phyloP scores from a whole-genome alignment of 2,113 vertebrate genomes.

The Osmerus eperlanus region DNA sequence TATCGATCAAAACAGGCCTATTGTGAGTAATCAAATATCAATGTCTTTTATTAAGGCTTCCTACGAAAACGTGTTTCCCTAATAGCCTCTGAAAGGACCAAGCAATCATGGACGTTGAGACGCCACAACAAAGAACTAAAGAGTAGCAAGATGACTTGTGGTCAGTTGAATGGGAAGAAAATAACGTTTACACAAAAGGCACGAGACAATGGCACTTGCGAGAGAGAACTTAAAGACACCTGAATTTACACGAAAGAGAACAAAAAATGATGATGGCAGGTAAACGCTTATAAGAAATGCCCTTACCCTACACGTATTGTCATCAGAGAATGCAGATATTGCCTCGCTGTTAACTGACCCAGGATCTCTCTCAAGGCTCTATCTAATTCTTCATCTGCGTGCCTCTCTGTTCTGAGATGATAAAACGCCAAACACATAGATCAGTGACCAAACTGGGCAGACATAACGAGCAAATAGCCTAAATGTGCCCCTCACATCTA shows the following conservation, averaged over 20 bases:
- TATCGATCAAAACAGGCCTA: slow-evolving; percentile 2
- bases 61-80: no score
- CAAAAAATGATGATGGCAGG: slow-evolving; percentile 56
- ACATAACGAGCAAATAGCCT: slow-evolving; percentile 59
- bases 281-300: slow-evolving; percentile 69
- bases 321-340: slow-evolving; percentile 91
- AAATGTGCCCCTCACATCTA: slow-evolving; percentile 40
- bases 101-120: slow-evolving; percentile 24
- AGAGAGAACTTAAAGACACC: slow-evolving; percentile 38
- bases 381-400: slow-evolving; percentile 90
- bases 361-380: slow-evolving; percentile 93
- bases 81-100: neutral
- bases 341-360: slow-evolving; percentile 90
- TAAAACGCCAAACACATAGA: slow-evolving; percentile 76
- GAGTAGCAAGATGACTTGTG: neutral
- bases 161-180: neutral
- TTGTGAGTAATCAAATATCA: no score
- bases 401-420: slow-evolving; percentile 81
- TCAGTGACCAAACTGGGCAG: slow-evolving; percentile 64
- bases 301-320: slow-evolving; percentile 92
- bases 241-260: slow-evolving; percentile 39
- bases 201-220: neutral
- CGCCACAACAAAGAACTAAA: slow-evolving; percentile 24
- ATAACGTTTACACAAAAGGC: slow-evolving; percentile 9
- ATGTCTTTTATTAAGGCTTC: no score